Evolutionary conservation across 2,797 vertebrate genomes (phyloP), one percentile per base, ranked within the genome.

Genomic region (Alfaro cultratus): DNA sequence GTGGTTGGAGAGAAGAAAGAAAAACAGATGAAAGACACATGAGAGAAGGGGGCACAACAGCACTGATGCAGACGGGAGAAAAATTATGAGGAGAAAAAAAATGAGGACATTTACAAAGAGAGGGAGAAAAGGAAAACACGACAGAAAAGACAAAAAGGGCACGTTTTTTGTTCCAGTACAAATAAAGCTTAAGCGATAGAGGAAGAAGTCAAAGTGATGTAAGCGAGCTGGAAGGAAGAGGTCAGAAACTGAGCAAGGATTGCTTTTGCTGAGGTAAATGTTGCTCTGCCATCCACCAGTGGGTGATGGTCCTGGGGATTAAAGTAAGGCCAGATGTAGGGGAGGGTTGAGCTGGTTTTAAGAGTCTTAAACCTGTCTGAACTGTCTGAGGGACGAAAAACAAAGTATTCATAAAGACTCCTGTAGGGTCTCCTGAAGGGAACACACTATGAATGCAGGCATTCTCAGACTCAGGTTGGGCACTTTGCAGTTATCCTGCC

Each of bases 341-440:
- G 83, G 89, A 81, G 93, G 92, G 87, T 90, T 92, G 91, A 82
- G 84, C 83, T 87, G 67, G 76, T 90, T 93, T 92, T 94, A 91
- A 94, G 93, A 93, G 87, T 89, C 92, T 94, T 94, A 93, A 94
- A 92, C 83, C 90, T 91, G 91, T 93, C 90, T 92, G 84, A 91
- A 90, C 83, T 82, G 92, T 92, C 88, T 93, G 86, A 73, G 85
- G 85, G 70, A 34, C 60, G 41, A 78, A 73, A 83, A 51, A 82
- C 85, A 90, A 90, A 76, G 62, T 10, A 67, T 84, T 78, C 67
- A 49, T 67, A 26, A 82, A 81, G 81, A 74, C 21, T 45, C 46
- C 55, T 64, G 26, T 3, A 8, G 3, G 2, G 81, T 73, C 16
- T 45, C 49, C 67, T 64, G 31, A 1, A 10, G 2, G 2, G 51